Conservation (phyloP, 2,888 invertebrate genomes). For the Brenthis ino region DNA sequence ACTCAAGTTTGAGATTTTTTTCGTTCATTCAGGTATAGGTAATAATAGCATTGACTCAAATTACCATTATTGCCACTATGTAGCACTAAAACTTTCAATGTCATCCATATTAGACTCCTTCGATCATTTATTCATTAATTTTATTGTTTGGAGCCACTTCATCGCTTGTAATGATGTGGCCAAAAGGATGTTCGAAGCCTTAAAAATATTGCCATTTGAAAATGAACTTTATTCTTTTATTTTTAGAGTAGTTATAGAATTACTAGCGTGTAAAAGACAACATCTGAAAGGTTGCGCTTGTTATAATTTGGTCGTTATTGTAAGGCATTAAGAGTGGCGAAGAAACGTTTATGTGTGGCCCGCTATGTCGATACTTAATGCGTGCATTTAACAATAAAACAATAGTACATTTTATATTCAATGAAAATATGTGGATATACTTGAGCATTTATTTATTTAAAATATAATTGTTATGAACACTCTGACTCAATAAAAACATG, state of each 20-base stretch:
- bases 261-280: background rate
- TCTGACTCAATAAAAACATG: too few species aligned
- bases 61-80: background rate
- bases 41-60: too few species aligned
- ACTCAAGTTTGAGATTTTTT: too few species aligned
- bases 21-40: too few species aligned
- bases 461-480: too few species aligned
- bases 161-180: conserved; percentile 33
- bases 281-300: background rate
- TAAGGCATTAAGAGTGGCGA: conserved; percentile 17
- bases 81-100: conserved; percentile 17
- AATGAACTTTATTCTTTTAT: conserved; percentile 20
- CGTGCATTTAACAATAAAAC: conserved; percentile 60
- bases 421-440: conserved; percentile 48
- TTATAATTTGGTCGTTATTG: conserved; percentile 13
- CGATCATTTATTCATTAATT: conserved; percentile 17
- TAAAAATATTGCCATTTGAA: conserved; percentile 7
- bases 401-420: conserved; percentile 48
- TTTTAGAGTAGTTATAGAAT: background rate
- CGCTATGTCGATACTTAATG: conserved; percentile 53
- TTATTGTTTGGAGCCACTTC: conserved; percentile 38
- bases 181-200: conserved; percentile 15
- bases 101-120: conserved; percentile 27
- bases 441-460: background rate
- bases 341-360: conserved; percentile 40